Percentiles rank a stretch among this genome's conserved stretches.
Conservation (phyloP, 1,140 invertebrate species). For the Camponotus pennsylvanicus region DNA sequence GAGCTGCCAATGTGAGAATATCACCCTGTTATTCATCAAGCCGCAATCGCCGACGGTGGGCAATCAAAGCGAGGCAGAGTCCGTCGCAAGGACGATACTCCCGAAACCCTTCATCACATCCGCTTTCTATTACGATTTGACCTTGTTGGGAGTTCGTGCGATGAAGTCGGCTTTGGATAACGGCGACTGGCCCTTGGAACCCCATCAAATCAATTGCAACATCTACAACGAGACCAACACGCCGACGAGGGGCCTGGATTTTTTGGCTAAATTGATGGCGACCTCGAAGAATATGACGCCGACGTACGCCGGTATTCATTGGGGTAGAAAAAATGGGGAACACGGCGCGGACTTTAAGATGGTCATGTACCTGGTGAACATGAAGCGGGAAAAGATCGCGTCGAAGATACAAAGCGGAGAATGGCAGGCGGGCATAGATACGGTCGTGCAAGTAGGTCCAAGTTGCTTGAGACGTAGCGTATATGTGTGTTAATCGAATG, state of each 20-base stretch:
- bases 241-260: conserved; percentile 88
- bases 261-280: conserved; percentile 85
- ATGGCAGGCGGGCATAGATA: conserved; percentile 79
- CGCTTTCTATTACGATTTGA: conserved; percentile 95
- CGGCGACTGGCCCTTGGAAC: conserved; percentile 90
- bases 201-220: conserved; percentile 91
- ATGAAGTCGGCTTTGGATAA: conserved; percentile 90
- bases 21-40: conserved; percentile 78
- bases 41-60: conserved; percentile 59
- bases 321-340: conserved; percentile 81
- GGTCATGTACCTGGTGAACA: conserved; percentile 75
- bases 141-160: conserved; percentile 90
- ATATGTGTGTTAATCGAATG: neutral
- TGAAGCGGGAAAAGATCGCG: conserved; percentile 73
- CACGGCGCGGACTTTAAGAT: conserved; percentile 78
- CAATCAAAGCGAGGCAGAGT: neutral
- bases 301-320: conserved; percentile 79
- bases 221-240: conserved; percentile 91
- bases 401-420: conserved; percentile 68
- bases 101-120: conserved; percentile 85
- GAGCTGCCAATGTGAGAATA: conserved; percentile 78
- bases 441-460: conserved; percentile 77
- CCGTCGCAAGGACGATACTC: conserved; percentile 48
- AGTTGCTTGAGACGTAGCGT: neutral
- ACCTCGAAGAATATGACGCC: conserved; percentile 69